Evolutionary conservation across 2,888 invertebrate species (phyloP), one percentile per base, ranked within the genome.

Genomic region (Chrysolina haemoptera): DNA sequence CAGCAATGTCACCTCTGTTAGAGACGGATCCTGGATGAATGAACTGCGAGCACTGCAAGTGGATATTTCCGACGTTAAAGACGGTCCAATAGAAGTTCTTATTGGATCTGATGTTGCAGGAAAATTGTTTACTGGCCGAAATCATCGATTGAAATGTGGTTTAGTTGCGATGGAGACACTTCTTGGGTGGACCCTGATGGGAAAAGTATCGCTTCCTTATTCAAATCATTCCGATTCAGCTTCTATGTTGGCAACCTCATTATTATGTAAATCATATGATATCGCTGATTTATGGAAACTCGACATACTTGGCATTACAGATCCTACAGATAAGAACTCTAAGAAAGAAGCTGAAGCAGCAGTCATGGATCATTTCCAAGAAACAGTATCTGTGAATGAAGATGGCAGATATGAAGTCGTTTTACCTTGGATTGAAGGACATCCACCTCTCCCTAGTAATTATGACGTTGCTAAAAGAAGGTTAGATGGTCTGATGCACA

Each of bases 321-420:
- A 64, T 64, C 43, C 63, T 3, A 9, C 0, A 20, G 43, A 64
- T 16, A 6, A 10, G 11, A 43, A 20, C 6, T 18, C 8, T 3
- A 43, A 64, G 16, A 20, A 20, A 2, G 5, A 64, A 20, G 1
- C 10, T 20, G 63, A 43, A 16, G 9, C 40, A 9, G 11, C 1
- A 9, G 10, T 22, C 1, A 43, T 63, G 18, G 20, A 16, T 22
- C 41, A 43, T 16, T 64, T 43, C 14, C 10, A 12, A 43, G 43
- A 64, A 16, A 43, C 63, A 16, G 63, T 64, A 4, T 9, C 1
- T 20, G 14, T 14, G 1, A 16, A 11, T 20, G 3, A 41, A 22
- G 63, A 64, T 12, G 63, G 63, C 2, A 64, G 63, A 18, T 64
- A 43, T 43, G 43, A 43, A 18, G 18, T 64, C 10, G 14, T 16